Evolutionary conservation across 2,888 invertebrate genomes (phyloP).

Genomic region (Ceramica pisi): DNA sequence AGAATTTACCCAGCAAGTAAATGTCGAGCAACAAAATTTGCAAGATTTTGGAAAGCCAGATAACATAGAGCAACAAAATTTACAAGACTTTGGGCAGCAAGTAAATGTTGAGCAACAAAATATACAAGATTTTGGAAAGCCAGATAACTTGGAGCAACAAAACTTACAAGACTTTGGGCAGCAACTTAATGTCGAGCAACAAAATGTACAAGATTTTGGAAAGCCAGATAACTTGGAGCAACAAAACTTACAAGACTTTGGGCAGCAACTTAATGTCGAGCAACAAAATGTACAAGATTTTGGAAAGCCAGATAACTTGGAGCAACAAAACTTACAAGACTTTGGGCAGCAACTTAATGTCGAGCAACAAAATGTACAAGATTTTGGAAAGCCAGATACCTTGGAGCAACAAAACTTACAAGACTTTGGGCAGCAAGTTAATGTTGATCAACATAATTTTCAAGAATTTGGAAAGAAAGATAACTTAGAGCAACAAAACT

Average conservation of each 20-base stretch:
- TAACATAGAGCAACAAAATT: slow-evolving; percentile 27
- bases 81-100: slow-evolving; percentile 43
- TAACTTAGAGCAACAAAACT: slow-evolving; percentile 19
- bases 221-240: slow-evolving; percentile 44
- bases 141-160: slow-evolving; percentile 28
- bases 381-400: slow-evolving; percentile 1
- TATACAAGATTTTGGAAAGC: slow-evolving; percentile 21
- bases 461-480: slow-evolving; percentile 15
- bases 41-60: slow-evolving; percentile 42
- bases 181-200: slow-evolving; percentile 29
- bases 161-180: slow-evolving; percentile 27
- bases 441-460: slow-evolving; percentile 1
- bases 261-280: neutral
- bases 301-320: neutral
- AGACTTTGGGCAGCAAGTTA: slow-evolving; percentile 38
- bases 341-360: slow-evolving; percentile 5
- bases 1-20: slow-evolving; percentile 46
- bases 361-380: neutral
- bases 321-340: slow-evolving; percentile 8
- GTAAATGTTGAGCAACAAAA: slow-evolving; percentile 22
- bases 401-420: slow-evolving; percentile 19
- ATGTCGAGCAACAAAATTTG: slow-evolving; percentile 29
- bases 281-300: slow-evolving; percentile 6
- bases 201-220: slow-evolving; percentile 26
- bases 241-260: slow-evolving; percentile 21